Base-by-base conservation (phyloP, 92 coral and sea anemone species). In the Ricordea florida region DNA sequence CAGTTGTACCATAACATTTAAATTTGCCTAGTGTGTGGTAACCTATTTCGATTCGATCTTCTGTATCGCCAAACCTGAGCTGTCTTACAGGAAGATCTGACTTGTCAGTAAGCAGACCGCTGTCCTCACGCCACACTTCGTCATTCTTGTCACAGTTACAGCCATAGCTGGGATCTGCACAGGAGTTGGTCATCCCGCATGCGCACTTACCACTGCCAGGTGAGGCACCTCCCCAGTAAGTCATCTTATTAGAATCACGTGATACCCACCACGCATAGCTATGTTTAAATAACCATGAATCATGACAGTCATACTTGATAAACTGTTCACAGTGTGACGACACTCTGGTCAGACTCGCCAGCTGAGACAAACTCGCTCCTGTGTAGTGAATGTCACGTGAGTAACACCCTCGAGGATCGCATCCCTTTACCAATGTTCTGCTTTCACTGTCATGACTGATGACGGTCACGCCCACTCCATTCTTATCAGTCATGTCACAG, bases 401-500 rank as follows among this genome's bases (percentile, higher is more conserved):
- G 49, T 78, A 67, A 24, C 61, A 14, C 13, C 77, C 69, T 3
- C 1, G 0, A 16, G 13, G 22, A 0, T 28, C 14, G 8, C 33
- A 35, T 1, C 68, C 37, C 0, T 4, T 1, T 3, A 83, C 70
- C n/a, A 2, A 36, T 28, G 36, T 83, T 22, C 79, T 58, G 18
- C 22, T 43, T 51, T 84, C 84, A 25, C 84, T 67, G 66, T 84
- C 65, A 61, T 84, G 89, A 29, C 80, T 49, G 32, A 84, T 62
- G 22, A 58, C 73, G 6, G 89, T 84, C 83, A 78, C 85, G 13
- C 84, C 84, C n/a, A 78, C 43, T 2, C 59, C 57, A 27, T 57
- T 44, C 29, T 68, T 84, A 36, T 78, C 77, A 6, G 74, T 69
- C 89, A 84, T 84, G 51, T 84, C 74, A 60, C 89, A 84, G 46